phyloP scores from a whole-genome alignment of 2,888 invertebrate species.

The Loripinus fragilis region DNA sequence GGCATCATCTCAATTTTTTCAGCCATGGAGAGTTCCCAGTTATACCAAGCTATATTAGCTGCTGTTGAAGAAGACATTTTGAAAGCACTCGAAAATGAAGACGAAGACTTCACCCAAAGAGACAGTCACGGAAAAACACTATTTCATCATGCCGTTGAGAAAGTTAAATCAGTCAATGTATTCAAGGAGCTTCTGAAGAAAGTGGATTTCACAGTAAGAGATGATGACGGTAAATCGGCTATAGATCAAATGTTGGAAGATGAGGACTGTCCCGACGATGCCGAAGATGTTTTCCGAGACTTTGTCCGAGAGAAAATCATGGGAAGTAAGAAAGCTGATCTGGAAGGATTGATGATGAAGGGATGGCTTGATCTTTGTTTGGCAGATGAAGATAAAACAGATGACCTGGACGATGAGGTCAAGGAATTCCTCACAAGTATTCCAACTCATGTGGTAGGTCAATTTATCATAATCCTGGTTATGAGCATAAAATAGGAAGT shows the following conservation, averaged over 20 bases:
- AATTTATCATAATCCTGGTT: no score
- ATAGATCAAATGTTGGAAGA: slow-evolving; percentile 63
- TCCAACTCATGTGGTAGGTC: slow-evolving; percentile 55
- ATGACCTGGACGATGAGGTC: slow-evolving; percentile 53
- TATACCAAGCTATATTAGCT: slow-evolving; percentile 61
- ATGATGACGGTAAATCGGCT: slow-evolving; percentile 64
- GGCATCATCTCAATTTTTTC: background rate
- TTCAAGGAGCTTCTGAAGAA: slow-evolving; percentile 65
- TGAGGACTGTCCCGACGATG: slow-evolving; percentile 54
- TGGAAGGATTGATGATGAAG: slow-evolving; percentile 52
- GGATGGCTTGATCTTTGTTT: slow-evolving; percentile 68
- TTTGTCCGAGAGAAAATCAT: slow-evolving; percentile 53
- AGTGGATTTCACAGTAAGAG: slow-evolving; percentile 59
- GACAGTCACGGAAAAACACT: slow-evolving; percentile 64
- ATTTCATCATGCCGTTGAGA: slow-evolving; percentile 65
- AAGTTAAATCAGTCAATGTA: slow-evolving; percentile 57
- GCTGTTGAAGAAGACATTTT: slow-evolving; percentile 57
- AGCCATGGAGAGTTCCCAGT: slow-evolving; percentile 53
- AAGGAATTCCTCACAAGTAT: slow-evolving; percentile 54
- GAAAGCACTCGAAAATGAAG: slow-evolving; percentile 52
- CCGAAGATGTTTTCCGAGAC: slow-evolving; percentile 48
- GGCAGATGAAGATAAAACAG: slow-evolving; percentile 24
- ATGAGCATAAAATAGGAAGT: no score
- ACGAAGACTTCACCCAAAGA: slow-evolving; percentile 51
- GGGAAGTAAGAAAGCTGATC: slow-evolving; percentile 55